Percentiles rank a stretch among this genome's conserved stretches.
phyloP scores from a whole-genome alignment of 2,888 invertebrate species.

The Ceramica pisi region DNA sequence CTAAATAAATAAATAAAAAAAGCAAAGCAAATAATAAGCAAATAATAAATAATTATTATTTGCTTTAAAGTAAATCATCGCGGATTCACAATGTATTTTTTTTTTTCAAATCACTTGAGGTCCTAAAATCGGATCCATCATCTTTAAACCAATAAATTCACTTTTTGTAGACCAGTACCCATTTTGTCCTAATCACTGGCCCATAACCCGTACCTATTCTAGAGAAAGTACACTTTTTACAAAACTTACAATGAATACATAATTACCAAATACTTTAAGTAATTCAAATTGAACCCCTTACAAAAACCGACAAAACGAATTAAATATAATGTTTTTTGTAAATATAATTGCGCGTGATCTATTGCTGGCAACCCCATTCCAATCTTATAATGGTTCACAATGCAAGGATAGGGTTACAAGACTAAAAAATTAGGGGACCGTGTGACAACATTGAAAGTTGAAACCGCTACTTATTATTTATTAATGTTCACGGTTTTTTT shows the following conservation, averaged over 20 bases:
- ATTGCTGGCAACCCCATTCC: constrained; percentile 66
- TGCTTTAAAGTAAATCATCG: not conserved
- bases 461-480: constrained; percentile 57
- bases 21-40: too few relatives aligned
- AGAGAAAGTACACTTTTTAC: not conserved
- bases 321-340: constrained; percentile 72
- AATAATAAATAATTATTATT: too few relatives aligned
- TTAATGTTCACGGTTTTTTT: constrained; percentile 43
- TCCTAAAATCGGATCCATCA: not conserved
- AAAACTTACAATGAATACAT: constrained; percentile 1
- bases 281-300: constrained; percentile 36
- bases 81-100: not conserved
- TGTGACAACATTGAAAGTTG: constrained; percentile 62
- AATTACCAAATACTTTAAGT: constrained; percentile 35
- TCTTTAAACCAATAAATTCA: not conserved
- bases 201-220: not conserved
- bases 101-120: accelerated
- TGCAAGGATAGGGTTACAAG: constrained; percentile 61
- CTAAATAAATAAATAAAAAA: too few relatives aligned
- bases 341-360: constrained; percentile 73
- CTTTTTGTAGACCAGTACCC: too few relatives aligned
- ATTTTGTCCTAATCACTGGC: too few relatives aligned
- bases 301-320: constrained; percentile 67
- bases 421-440: constrained; percentile 58
- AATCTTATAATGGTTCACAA: constrained; percentile 66